Conservation (phyloP, 2,797 vertebrate species). For the Falco naumanni region DNA sequence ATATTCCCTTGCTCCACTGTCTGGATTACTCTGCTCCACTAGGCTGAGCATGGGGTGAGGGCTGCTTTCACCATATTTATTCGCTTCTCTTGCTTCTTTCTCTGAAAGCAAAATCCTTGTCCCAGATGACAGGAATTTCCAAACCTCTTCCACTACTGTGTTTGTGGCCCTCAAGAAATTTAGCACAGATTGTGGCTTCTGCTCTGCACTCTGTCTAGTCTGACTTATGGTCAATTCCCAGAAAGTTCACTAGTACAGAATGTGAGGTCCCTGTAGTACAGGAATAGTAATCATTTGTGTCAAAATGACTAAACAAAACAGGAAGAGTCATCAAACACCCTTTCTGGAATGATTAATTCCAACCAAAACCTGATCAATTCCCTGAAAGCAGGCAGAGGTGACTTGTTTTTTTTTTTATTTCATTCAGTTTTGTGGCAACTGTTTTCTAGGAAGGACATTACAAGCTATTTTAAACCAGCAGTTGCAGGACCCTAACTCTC, state of each 20-base stretch:
- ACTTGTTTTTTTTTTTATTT: not conserved
- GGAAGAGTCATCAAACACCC: not conserved
- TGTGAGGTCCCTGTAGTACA: not conserved
- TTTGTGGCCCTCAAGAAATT: not conserved
- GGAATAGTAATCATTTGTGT: not conserved
- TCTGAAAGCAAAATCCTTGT: not conserved
- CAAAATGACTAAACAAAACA: not conserved
- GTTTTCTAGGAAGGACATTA: not conserved
- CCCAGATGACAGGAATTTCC: not conserved
- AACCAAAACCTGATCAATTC: not conserved
- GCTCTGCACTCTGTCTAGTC: not conserved
- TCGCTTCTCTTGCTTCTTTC: not conserved
- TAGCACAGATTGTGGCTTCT: not conserved
- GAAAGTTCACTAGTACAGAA: not conserved
- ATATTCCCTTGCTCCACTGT: rapidly evolving
- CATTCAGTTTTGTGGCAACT: not conserved
- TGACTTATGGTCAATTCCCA: not conserved
- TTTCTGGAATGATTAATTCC: not conserved
- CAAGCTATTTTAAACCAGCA: not conserved
- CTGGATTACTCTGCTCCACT: not conserved
- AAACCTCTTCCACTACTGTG: not conserved
- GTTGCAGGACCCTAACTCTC: not conserved
- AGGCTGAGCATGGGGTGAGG: not conserved
- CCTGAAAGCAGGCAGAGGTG: not conserved
- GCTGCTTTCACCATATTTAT: not conserved